Evolutionary conservation across 2,113 vertebrate genomes (phyloP), one percentile per base, ranked within the genome.

Genomic region (Muntiacus reevesi): DNA sequence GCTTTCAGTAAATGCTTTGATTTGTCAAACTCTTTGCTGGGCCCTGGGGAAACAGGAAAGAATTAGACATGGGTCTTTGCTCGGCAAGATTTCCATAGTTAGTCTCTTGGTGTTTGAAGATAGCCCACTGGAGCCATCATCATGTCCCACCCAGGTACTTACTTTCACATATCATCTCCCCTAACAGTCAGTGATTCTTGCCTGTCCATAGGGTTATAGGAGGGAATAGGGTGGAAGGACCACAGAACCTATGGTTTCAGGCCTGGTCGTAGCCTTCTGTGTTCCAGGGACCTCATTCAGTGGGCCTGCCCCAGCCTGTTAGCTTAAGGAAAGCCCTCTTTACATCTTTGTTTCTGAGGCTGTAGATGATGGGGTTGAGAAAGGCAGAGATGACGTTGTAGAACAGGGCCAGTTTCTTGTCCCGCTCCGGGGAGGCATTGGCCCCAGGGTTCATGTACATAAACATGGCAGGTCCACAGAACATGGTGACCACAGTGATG

Each of bases 381-480:
- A 97, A 98, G 64, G 97, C 96, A 52, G 98, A 97, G 67, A 98
- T 98, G n/a, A 98, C 86, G 7, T 97, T 98, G 64, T 98, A 98
- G 85, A 97, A 98, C 33, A 98, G 64, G 40, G 97, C 96, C n/a
- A 98, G 81, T 55, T 98, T 98, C 97, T 98, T 98, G 85, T 97
- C 95, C 16, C 89, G 12, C 76, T 98, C 96, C 60, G 95, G 96
- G 27, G 94, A 98, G 43, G 96, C 96, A 36, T 98, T 94, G 74
- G 88, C 62, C 14, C 98, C 93, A 30, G 97, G 97, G 47, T 96
- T 98, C 98, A 98, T 97, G 64, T 98, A 97, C 97, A 98, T 98
- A 86, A 98, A 97, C 97, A 98, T 97, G 97, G 97, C 96, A 43
- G 97, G 98, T n/a, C 96, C 96, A 86, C 96, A 98, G 95, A 98